phyloP scores from a whole-genome alignment of 2,113 vertebrate species.

The Scopus umbretta region DNA sequence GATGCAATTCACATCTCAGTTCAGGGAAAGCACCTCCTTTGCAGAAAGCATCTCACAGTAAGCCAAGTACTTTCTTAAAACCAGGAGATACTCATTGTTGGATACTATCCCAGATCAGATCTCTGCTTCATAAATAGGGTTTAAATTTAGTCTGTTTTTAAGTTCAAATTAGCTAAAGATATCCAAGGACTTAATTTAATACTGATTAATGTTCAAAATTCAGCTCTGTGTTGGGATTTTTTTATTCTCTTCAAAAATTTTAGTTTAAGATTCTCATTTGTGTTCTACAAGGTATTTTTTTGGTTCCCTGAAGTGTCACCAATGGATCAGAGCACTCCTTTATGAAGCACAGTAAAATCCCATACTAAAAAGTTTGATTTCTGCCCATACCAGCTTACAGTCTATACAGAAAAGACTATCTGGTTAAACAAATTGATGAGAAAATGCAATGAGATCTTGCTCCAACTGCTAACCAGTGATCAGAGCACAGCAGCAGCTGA shows the following conservation, averaged over 20 bases:
- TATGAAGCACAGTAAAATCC: background rate
- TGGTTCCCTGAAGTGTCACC: background rate
- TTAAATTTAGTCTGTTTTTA: background rate
- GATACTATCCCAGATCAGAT: background rate
- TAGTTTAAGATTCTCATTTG: background rate
- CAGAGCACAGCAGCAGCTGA: background rate
- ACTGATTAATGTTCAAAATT: background rate
- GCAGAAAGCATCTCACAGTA: background rate
- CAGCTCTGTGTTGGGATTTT: background rate
- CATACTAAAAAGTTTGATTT: background rate
- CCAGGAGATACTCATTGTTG: background rate
- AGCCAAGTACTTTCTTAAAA: background rate
- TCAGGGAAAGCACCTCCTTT: background rate
- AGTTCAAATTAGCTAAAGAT: background rate
- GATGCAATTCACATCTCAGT: background rate
- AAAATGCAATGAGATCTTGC: background rate
- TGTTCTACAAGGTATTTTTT: background rate
- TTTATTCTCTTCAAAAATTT: background rate
- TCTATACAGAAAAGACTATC: background rate
- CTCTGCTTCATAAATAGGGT: background rate
- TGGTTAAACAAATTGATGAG: background rate
- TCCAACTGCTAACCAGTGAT: background rate
- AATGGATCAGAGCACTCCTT: background rate
- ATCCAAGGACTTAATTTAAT: background rate
- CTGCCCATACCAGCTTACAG: background rate